A percentile compares a stretch with the other conserved stretches of the same genome.
phyloP scores from a whole-genome alignment of 2,888 invertebrate species.

The Bugula neritina region DNA sequence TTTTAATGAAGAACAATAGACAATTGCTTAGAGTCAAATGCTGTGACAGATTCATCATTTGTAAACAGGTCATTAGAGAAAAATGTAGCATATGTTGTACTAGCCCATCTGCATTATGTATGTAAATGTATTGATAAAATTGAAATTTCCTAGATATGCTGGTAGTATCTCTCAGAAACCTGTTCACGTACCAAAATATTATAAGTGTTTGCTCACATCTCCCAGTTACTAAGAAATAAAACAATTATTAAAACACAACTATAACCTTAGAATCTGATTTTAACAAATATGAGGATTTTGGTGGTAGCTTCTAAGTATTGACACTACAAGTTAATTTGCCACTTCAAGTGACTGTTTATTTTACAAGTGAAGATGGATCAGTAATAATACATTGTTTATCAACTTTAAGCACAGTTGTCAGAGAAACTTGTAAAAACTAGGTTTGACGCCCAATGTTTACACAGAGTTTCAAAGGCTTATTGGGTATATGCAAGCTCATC shows the following conservation, averaged over 20 bases:
- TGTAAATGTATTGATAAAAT: too few relatives aligned
- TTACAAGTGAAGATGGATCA: constrained; percentile 23
- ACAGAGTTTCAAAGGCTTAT: constrained; percentile 25
- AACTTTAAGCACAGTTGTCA: constrained; percentile 26
- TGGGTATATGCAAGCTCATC: constrained; percentile 25
- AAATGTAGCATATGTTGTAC: not conserved
- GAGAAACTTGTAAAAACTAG: constrained; percentile 20
- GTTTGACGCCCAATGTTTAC: constrained; percentile 27
- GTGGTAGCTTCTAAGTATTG: constrained; percentile 23
- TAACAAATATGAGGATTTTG: too few relatives aligned
- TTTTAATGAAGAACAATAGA: constrained; percentile 1
- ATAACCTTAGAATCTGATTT: too few relatives aligned
- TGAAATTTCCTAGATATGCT: too few relatives aligned
- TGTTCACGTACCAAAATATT: too few relatives aligned
- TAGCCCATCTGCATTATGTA: too few relatives aligned
- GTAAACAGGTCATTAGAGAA: not conserved
- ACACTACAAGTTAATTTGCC: constrained; percentile 27
- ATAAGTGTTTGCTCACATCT: too few relatives aligned
- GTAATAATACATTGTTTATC: constrained; percentile 27
- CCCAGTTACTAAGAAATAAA: too few relatives aligned
- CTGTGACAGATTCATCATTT: not conserved
- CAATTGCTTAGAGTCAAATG: not conserved
- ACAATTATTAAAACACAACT: too few relatives aligned
- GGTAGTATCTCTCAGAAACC: too few relatives aligned
- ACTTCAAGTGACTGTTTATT: constrained; percentile 25